Base-by-base conservation (phyloP, 2,888 invertebrate species). In the Eucriotettix oculatus region DNA sequence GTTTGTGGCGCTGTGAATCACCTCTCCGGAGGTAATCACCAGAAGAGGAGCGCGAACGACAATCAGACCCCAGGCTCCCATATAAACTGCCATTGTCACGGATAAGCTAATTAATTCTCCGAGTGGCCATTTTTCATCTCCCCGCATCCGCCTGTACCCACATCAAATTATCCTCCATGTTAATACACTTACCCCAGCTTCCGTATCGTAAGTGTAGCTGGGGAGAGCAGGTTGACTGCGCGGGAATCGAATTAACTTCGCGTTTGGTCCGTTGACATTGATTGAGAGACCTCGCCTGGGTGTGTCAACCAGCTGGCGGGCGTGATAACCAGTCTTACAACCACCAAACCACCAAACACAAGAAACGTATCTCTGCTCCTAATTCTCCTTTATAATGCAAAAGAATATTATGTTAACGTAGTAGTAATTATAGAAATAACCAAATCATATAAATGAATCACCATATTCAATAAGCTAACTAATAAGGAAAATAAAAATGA, bases 31-130 rank as follows among this genome's bases (percentile, higher is more conserved):
- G 29, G 29, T 29, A 29, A 29, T 29, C 29, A 29, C 29, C 29
- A 29, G 29, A 29, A 29, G 29, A 29, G 29, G 29, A 29, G 29
- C 29, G 29, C 29, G 29, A 7, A 29, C 29, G 29, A 29, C 48
- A 48, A 48, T 48, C 48, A n/a, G 48, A n/a, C 48, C 48, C 48
- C 48, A 14, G 48, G 48, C 14, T n/a, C 48, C 48, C 48, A n/a
- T 48, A 48, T n/a, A 48, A 48, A 48, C 48, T 48, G 48, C 48
- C 48, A 48, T 48, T 48, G 48, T 48, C 48, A 48, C 48, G 48
- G 48, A 12, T 58, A 58, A 58, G 52, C 58, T 57, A 60, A 60
- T 60, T 60, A 60, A 60, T 57, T 60, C 60, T 54, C 54, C 43
- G 53, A 40, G 52, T 48, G 54, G 52, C 56, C 56, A 59, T 59